phyloP scores from a whole-genome alignment of 1,140 invertebrate species.

The Elymnias hypermnestra region DNA sequence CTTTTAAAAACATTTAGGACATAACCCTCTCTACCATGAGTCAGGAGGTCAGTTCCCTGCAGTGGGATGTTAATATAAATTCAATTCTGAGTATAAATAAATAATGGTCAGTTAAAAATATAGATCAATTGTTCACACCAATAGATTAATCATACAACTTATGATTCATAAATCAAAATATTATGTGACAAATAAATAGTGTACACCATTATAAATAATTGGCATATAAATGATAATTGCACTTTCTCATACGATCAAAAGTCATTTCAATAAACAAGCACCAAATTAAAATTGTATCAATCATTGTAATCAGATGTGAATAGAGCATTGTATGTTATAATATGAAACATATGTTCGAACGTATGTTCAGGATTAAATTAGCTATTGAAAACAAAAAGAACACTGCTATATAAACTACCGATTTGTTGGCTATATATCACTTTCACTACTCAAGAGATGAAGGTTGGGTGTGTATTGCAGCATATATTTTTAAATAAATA shows the following conservation, averaged over 20 bases:
- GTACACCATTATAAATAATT: no score
- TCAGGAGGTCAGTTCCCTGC: no score
- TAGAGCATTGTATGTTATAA: not conserved
- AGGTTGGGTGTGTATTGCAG: not conserved
- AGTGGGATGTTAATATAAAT: no score
- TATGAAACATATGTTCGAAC: not conserved
- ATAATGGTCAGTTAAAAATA: no score
- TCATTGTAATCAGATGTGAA: slow-evolving; percentile 3
- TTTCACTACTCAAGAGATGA: slow-evolving; percentile 1
- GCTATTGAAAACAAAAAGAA: not conserved
- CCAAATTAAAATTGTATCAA: slow-evolving; percentile 2
- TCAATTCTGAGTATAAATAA: no score
- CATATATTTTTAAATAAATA: no score
- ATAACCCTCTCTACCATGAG: no score
- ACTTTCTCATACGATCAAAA: slow-evolving; percentile 3
- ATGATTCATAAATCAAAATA: no score
- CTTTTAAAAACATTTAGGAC: no score
- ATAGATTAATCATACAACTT: no score
- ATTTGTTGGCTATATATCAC: not conserved
- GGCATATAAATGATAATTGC: slow-evolving; percentile 1
- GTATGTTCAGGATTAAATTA: not conserved
- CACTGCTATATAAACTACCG: not conserved
- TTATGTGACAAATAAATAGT: no score
- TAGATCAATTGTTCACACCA: no score
- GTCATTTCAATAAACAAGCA: not conserved